Evolutionary conservation across 1,140 invertebrate genomes (phyloP).

Genomic region (Ceratina calcarata): DNA sequence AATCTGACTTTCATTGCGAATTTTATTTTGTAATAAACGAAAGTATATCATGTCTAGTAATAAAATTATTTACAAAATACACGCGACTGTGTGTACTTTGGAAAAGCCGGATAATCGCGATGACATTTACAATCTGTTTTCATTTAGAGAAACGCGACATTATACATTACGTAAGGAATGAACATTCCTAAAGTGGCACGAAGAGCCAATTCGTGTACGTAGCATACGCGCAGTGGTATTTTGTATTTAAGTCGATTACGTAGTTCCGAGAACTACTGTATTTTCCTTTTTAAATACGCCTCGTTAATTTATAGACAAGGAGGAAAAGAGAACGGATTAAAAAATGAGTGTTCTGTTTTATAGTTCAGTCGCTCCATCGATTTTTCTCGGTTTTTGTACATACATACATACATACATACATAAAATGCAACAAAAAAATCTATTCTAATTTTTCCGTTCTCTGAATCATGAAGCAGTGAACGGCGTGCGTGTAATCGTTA

Average conservation of each 20-base stretch:
- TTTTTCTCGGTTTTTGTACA: slow-evolving; percentile 29
- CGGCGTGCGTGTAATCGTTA: slow-evolving; percentile 15
- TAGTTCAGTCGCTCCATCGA: not conserved
- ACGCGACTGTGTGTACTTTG: not conserved
- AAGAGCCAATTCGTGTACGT: not conserved
- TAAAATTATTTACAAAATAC: not conserved
- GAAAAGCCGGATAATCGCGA: not conserved
- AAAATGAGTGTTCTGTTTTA: not conserved
- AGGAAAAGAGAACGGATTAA: no score
- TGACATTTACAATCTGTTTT: slow-evolving; percentile 1
- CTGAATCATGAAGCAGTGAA: slow-evolving; percentile 1
- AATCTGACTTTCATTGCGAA: not conserved
- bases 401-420: slow-evolving; percentile 18
- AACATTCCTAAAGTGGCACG: slow-evolving; percentile 29
- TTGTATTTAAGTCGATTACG: slow-evolving; percentile 13
- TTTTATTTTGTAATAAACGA: not conserved
- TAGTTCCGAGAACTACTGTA: not conserved
- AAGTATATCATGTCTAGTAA: slow-evolving; percentile 7
- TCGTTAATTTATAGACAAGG: not conserved
- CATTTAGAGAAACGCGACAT: not conserved
- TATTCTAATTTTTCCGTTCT: slow-evolving; percentile 2
- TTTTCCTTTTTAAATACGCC: not conserved
- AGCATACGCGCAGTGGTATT: not conserved
- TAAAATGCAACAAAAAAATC: not conserved
- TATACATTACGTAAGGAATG: slow-evolving; percentile 1